A percentile compares a stretch with the other conserved stretches of the same genome.
phyloP scores from a whole-genome alignment of 2,797 vertebrate genomes.

The Pachyuromys duprasi region DNA sequence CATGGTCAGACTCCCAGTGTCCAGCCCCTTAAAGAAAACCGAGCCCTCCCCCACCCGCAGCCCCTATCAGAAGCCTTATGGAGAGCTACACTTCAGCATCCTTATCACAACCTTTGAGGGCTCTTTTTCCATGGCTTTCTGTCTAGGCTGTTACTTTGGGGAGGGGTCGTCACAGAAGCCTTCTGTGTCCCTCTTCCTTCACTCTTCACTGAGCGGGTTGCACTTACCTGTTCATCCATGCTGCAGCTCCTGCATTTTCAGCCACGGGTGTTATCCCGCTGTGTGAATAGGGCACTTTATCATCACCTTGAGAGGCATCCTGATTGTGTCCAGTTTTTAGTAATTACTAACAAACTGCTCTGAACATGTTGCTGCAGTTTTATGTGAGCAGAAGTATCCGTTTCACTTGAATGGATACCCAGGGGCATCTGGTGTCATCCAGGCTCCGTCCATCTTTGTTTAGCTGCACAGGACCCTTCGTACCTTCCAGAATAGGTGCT shows the following conservation, averaged over 20 bases:
- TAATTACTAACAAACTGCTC: not conserved
- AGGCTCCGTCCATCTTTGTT: not conserved
- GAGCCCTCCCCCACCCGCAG: not conserved
- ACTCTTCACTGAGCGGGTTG: not conserved
- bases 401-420: not conserved
- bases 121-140: not conserved
- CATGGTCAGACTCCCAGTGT: not conserved
- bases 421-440: too few species aligned
- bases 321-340: not conserved
- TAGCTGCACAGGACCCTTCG: not conserved
- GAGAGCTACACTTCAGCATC: not conserved
- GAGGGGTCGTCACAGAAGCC: not conserved
- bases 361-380: not conserved
- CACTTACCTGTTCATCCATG: not conserved
- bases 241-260: not conserved
- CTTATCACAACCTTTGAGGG: not conserved
- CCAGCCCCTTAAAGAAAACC: not conserved
- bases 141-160: not conserved
- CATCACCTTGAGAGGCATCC: not conserved
- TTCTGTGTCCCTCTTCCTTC: not conserved
- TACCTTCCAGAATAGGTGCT: not conserved
- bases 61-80: not conserved
- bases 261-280: not conserved
- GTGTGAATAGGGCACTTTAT: not conserved
- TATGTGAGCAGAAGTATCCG: not conserved